These are phyloP conservation scores for Phrynocephalus vlangalii DNA, from an alignment of 2,797 vertebrate genomes.

Conservation along the genomic window DNA sequence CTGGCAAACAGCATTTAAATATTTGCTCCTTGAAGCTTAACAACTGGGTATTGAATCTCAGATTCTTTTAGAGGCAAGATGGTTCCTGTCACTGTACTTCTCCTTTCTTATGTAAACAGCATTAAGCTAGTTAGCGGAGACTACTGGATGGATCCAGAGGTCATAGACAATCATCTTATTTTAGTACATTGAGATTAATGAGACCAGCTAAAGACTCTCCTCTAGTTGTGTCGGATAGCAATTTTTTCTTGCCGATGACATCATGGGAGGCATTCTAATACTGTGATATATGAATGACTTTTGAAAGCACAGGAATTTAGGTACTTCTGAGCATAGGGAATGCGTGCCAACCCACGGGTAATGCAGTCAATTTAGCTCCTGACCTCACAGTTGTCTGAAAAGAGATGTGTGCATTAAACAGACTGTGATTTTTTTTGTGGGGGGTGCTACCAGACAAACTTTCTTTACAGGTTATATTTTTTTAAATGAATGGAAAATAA, in stretches of 20 bases:
- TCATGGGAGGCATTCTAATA: slow-evolving; percentile 70
- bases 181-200: slow-evolving; percentile 73
- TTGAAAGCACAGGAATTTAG: slow-evolving; percentile 62
- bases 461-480: not conserved
- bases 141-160: slow-evolving; percentile 65
- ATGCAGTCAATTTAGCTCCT: slow-evolving; percentile 67
- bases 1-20: slow-evolving; percentile 59
- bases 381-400: slow-evolving; percentile 62
- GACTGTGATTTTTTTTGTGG: not conserved
- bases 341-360: slow-evolving; percentile 64
- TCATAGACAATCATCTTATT: slow-evolving; percentile 67
- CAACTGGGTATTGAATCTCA: slow-evolving; percentile 63
- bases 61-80: slow-evolving; percentile 56
- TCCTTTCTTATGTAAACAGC: slow-evolving; percentile 69
- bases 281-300: slow-evolving; percentile 75
- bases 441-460: not conserved
- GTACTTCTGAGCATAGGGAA: slow-evolving; percentile 58
- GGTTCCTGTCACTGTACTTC: slow-evolving; percentile 61
- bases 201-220: slow-evolving; percentile 62
- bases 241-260: slow-evolving; percentile 66
- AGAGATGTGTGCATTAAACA: slow-evolving; percentile 56
- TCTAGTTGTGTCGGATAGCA: slow-evolving; percentile 53
- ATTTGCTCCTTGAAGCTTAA: slow-evolving; percentile 40
- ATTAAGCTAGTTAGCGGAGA: slow-evolving; percentile 73
- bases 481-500: not conserved